Conservation (phyloP, 2,797 vertebrate species). For the Lutjanus argentimaculatus region DNA sequence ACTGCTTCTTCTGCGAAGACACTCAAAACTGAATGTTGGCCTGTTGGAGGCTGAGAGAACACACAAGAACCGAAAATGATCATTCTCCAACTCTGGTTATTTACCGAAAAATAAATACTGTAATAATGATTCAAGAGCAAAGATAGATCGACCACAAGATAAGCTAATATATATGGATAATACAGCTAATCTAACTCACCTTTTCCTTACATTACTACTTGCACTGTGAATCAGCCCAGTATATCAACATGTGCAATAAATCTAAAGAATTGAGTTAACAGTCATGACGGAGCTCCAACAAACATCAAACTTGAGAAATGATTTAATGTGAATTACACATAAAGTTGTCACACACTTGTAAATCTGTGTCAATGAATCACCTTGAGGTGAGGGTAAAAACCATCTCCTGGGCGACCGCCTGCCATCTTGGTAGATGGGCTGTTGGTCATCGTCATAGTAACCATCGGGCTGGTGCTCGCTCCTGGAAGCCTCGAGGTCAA, state of each 20-base stretch:
- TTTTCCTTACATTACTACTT: not conserved
- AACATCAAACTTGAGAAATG: not conserved
- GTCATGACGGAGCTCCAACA: not conserved
- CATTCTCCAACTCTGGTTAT: not conserved
- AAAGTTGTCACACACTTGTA: not conserved
- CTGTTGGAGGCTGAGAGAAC: conserved; percentile 87
- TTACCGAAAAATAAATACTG: not conserved
- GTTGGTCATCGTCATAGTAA: conserved; percentile 91
- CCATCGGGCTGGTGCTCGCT: conserved; percentile 87
- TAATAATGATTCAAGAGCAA: not conserved
- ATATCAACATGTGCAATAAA: not conserved
- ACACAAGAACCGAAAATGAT: not conserved
- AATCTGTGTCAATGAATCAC: conserved; percentile 78
- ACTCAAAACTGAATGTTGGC: conserved; percentile 95
- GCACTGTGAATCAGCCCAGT: not conserved
- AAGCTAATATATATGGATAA: not conserved
- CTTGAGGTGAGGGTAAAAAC: conserved; percentile 91
- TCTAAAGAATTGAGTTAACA: not conserved
- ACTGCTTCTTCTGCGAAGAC: conserved; percentile 92
- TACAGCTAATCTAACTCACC: not conserved
- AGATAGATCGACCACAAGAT: not conserved
- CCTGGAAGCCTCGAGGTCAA: conserved; percentile 85
- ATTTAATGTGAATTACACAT: not conserved
- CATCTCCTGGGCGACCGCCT: conserved; percentile 90
- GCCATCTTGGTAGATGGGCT: conserved; percentile 86